phyloP scores from a whole-genome alignment of 2,113 vertebrate genomes.

The Ammodytes dubius region DNA sequence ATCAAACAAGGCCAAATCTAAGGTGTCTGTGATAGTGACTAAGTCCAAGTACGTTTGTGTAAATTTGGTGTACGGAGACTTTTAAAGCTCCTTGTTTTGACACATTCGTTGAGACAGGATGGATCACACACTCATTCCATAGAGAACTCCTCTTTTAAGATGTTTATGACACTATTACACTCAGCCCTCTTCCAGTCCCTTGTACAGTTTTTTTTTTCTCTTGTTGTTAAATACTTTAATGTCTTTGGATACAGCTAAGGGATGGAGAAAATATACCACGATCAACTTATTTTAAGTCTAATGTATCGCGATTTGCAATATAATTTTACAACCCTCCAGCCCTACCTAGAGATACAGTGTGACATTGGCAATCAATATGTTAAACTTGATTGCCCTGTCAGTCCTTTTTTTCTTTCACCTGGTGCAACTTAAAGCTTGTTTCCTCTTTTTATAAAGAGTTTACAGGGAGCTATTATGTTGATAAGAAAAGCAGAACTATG shows the following conservation, averaged over 20 bases:
- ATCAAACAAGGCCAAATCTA: conserved; percentile 52
- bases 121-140: conserved; percentile 1
- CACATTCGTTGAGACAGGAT: conserved; percentile 32
- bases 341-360: neutral
- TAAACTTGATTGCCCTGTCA: conserved; percentile 50
- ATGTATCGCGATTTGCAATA: too few species aligned
- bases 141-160: conserved; percentile 1
- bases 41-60: conserved; percentile 3
- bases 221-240: conserved; percentile 10
- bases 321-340: too few species aligned
- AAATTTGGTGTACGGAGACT: neutral
- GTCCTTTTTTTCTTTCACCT: neutral
- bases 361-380: conserved; percentile 52
- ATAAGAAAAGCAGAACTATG: conserved; percentile 17
- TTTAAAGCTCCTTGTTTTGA: neutral
- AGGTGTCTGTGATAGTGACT: conserved; percentile 2
- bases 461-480: conserved; percentile 19
- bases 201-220: neutral
- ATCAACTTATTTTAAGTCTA: too few species aligned
- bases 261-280: neutral
- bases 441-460: conserved; percentile 46
- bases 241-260: conserved; percentile 8
- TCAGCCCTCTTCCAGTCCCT: neutral
- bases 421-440: conserved; percentile 15
- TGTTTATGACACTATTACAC: neutral